Evolutionary conservation across 2,113 vertebrate species (phyloP).

Genomic region (Ochotona princeps): DNA sequence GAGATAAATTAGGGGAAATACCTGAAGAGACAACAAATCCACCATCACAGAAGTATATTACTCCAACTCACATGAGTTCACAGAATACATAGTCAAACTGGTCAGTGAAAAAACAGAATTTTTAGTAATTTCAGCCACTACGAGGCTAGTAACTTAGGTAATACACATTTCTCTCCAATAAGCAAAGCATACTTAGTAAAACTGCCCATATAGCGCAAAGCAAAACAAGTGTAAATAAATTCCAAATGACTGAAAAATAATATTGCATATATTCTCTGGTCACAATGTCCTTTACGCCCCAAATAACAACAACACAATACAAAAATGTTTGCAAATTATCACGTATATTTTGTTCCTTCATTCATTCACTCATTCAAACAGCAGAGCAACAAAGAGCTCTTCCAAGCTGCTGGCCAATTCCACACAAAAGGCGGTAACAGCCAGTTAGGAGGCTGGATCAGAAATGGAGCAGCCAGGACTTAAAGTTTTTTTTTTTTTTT

Average conservation of each 20-base stretch:
- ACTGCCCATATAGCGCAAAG: not conserved
- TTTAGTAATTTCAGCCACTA: not conserved
- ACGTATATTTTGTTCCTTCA: not conserved
- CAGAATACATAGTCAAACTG: not conserved
- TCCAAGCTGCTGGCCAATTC: too few relatives aligned
- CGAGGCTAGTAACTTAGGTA: slow-evolving; percentile 16
- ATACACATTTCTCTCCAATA: slow-evolving; percentile 26
- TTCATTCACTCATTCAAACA: too few relatives aligned
- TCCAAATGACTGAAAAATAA: slow-evolving; percentile 15
- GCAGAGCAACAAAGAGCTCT: too few relatives aligned
- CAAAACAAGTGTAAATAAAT: slow-evolving; percentile 18
- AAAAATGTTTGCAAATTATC: slow-evolving; percentile 29
- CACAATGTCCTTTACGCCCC: not conserved
- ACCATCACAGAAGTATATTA: not conserved
- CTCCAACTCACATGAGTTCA: not conserved
- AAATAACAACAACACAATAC: not conserved
- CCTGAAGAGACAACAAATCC: not conserved
- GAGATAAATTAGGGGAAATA: not conserved
- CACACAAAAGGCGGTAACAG: too few relatives aligned
- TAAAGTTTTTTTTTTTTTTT: too few relatives aligned
- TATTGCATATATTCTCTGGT: not conserved
- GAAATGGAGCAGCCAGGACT: too few relatives aligned
- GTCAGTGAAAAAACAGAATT: not conserved
- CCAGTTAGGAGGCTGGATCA: too few relatives aligned
- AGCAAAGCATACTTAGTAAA: not conserved